Base-by-base conservation (phyloP, 2,113 vertebrate species). In the Nesoenas mayeri region DNA sequence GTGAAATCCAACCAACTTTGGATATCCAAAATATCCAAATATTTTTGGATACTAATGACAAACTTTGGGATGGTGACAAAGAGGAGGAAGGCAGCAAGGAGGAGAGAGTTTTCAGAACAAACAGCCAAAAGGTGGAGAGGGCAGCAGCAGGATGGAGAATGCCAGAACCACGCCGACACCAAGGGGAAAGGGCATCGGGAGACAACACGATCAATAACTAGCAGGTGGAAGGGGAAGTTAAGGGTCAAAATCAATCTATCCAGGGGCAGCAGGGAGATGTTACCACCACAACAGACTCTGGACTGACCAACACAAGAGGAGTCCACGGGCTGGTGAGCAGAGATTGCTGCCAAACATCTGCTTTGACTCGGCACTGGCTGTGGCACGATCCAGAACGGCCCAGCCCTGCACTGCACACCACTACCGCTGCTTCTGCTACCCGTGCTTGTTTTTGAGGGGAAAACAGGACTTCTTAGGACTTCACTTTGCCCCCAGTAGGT, bases 161-260 rank as follows among this genome's bases (percentile, higher is more conserved):
- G 85, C 93, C 93, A 92, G 92, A 92, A 86, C 24, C 88, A 91
- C 83, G 79, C 69, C 80, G 65, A 36, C 13, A 6, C 34, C 73
- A 53, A 66, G 85, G 69, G 44, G 73, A 96, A 96, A 95, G 96
- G 77, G 73, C 85, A 75, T 6, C 72, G 67, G 65, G 48, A 80
- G 40, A 58, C 40, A 78, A 57, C 0, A 0, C 24, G 65, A 91
- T 57, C 61, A 10, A 87, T 69, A 74, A 95, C 91, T 79, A 94
- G 77, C 79, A 96, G 91, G 85, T 92, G 90, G 57, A 96, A 94
- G 73, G 83, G 56, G 50, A 71, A 48, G 31, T n/a, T 66, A 78
- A 88, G 69, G 85, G 92, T 94, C 92, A 79, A 64, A 86, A 92
- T 57, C 69, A 91, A 87, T 86, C 61, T 85, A 54, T 31, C 44